Conservation (phyloP, 2,113 vertebrate species). For the Phocoena sinus region DNA sequence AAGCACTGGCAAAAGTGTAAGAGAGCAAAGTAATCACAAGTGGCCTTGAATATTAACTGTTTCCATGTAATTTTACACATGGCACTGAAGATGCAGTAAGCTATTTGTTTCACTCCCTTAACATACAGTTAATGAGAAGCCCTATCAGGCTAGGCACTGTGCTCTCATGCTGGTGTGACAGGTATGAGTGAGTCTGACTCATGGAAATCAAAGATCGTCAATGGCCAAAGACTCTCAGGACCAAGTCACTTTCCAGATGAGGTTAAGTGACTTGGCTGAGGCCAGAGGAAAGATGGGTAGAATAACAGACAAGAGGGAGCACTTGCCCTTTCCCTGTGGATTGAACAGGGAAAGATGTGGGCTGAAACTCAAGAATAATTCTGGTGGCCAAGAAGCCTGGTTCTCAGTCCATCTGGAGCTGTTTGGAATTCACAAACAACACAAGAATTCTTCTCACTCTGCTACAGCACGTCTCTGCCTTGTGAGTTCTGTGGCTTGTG, state of each 20-base stretch:
- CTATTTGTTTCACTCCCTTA: neutral
- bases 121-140: neutral
- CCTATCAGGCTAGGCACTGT: neutral
- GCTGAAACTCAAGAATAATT: neutral
- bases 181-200: neutral
- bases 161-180: neutral
- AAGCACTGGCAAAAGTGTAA: slow-evolving; percentile 29
- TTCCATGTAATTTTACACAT: neutral
- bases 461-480: neutral
- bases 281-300: too few species aligned
- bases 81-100: neutral
- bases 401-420: slow-evolving; percentile 34
- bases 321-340: neutral
- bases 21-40: slow-evolving; percentile 5
- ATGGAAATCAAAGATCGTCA: neutral
- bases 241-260: neutral
- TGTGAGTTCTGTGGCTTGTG: neutral
- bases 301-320: neutral
- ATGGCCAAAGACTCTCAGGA: neutral
- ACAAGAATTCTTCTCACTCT: neutral
- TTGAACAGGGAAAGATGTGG: neutral
- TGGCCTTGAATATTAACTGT: neutral
- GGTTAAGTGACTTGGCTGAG: neutral
- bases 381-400: neutral
- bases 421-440: neutral